Evolutionary conservation across 2,797 vertebrate species (phyloP), one percentile per base, ranked within the genome.

Genomic region (Chromobotia macracanthus): DNA sequence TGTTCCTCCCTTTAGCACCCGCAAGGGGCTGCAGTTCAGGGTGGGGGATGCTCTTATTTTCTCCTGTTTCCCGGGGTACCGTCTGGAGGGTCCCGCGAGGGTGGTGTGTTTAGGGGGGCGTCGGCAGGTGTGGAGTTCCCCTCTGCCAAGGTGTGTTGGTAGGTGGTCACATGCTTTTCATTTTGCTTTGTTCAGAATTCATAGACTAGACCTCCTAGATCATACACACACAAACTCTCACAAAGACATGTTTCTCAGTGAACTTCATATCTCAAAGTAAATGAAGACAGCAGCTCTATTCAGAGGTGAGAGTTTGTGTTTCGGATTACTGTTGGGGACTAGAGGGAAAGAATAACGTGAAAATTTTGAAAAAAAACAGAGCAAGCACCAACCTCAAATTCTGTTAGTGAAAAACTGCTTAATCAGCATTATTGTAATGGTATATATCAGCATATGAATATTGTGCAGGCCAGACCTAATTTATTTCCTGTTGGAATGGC

Each of bases 81-180:
- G 98, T 18, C 94, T 99, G 77, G 97, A 99, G 91, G 98, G 97
- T 41, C 95, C 95, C 0, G 87, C 94, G 9, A 94, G 93, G 79
- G 95, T 99, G 93, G 95, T 96, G 87, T 99, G 98, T 93, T 95
- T 99, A 88, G 97, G 98, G 83, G 98, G 98, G 92, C 95, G 97
- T 90, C 95, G 98, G 94, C 94, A 96, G 83, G 96, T 99, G 87
- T 99, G 98, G 98, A 99, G 98, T 91, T 97, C 97, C 93, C 96
- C 96, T 96, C 97, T 99, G 95, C 98, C 98, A 97, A 98, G 98
- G 97, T 99, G 98, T 99, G 98, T 99, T 95, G 98, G 98, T 99
- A 99, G 96, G 98, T 99, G 96, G 95, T 97, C 97, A 96, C 85
- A 95, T 95, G 94, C 94, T 98, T 93, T 93, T 97, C 94, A 92